These are phyloP conservation scores for Datnioides undecimradiatus DNA, from an alignment of 2,113 vertebrate species.

Conservation along the genomic window DNA sequence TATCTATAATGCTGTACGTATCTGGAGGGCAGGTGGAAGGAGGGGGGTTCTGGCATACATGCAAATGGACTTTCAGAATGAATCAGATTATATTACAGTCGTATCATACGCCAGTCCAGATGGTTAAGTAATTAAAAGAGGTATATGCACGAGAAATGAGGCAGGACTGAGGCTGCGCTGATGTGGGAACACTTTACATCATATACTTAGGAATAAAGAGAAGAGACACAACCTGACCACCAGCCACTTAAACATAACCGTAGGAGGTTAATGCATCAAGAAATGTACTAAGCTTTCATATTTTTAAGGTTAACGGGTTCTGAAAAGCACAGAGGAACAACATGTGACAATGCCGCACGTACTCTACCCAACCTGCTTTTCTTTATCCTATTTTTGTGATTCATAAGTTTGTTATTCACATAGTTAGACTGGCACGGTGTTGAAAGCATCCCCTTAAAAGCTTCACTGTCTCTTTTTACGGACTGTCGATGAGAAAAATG, in stretches of 20 bases:
- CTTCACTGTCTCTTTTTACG: background rate
- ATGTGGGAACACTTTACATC: conserved; percentile 22
- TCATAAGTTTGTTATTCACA: conserved; percentile 7
- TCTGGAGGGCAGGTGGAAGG: too few relatives aligned
- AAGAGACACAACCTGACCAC: conserved; percentile 3
- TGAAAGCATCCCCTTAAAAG: conserved; percentile 9
- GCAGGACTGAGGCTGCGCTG: background rate
- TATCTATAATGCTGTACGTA: conserved; percentile 4
- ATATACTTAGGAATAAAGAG: conserved; percentile 17
- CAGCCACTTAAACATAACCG: conserved; percentile 26
- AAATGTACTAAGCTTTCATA: background rate
- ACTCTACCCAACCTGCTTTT: background rate
- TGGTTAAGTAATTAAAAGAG: conserved; percentile 38
- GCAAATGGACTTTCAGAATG: conserved; percentile 52
- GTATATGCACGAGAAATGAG: conserved; percentile 14
- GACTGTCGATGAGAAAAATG: conserved; percentile 6
- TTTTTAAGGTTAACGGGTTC: background rate
- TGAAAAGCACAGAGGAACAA: background rate
- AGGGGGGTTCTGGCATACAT: background rate
- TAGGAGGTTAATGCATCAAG: conserved; percentile 37
- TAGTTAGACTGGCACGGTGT: background rate
- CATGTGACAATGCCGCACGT: background rate
- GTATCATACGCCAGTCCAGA: conserved; percentile 36
- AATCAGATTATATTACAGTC: conserved; percentile 33
- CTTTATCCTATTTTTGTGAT: conserved; percentile 4